These are phyloP conservation scores for Nebria brevicollis DNA, from an alignment of 2,888 invertebrate species.

Conservation along the genomic window DNA sequence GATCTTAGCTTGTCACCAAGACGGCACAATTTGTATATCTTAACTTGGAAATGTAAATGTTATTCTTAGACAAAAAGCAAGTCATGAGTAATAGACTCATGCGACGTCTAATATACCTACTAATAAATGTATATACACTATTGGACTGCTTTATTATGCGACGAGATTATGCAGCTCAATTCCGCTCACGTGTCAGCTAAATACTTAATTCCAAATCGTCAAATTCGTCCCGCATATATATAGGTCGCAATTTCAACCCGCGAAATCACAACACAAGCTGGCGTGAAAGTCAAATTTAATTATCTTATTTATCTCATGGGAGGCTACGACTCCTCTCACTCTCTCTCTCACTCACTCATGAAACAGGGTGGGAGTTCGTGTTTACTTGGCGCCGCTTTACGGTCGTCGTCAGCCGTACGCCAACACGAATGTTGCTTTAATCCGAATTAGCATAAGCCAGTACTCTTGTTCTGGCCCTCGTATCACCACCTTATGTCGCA, in stretches of 20 bases:
- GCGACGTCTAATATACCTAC: no score
- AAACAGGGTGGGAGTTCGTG: background rate
- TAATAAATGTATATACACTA: no score
- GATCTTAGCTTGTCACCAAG: no score
- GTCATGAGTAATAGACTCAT: no score
- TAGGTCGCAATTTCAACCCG: conserved; percentile 7
- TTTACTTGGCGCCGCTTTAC: conserved; percentile 14
- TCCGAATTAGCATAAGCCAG: conserved; percentile 46
- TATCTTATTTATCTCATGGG: conserved; percentile 43
- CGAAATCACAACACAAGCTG: conserved; percentile 7
- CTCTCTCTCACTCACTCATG: background rate
- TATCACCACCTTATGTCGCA: background rate
- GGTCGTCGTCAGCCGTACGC: background rate
- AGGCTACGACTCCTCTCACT: background rate
- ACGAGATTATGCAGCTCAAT: background rate
- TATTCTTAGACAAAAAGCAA: no score
- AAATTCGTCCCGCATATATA: background rate
- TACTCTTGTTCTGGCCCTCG: conserved; percentile 5
- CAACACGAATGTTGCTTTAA: conserved; percentile 42
- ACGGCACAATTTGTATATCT: no score
- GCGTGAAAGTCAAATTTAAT: conserved; percentile 28
- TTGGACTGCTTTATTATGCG: background rate
- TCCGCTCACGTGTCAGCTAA: background rate
- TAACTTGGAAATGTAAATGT: no score
- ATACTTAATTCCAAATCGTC: background rate